phyloP scores from a whole-genome alignment of 2,797 vertebrate species.

The Pseudopleuronectes americanus region DNA sequence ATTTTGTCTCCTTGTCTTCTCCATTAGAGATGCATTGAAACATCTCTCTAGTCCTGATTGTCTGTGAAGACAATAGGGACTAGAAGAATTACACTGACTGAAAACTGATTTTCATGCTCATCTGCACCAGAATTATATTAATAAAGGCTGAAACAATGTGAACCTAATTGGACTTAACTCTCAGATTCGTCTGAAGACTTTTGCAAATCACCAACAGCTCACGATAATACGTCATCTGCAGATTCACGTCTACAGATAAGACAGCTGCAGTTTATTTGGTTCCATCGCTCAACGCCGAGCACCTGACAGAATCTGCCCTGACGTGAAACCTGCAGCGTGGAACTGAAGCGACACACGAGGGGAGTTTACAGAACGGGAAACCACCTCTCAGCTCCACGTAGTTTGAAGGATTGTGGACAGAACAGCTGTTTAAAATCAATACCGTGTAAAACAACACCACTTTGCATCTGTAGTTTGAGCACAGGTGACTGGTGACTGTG shows the following conservation, averaged over 20 bases:
- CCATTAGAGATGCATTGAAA: neutral
- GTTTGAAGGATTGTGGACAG: slow-evolving; percentile 14
- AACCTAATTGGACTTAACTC: too few species aligned
- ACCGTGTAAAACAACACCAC: slow-evolving; percentile 16
- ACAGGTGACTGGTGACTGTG: slow-evolving; percentile 11
- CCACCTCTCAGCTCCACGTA: slow-evolving; percentile 21
- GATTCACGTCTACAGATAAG: neutral
- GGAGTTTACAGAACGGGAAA: slow-evolving; percentile 57
- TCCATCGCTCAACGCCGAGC: neutral
- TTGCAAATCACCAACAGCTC: too few species aligned
- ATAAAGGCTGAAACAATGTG: neutral
- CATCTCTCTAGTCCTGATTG: too few species aligned
- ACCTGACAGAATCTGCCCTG: neutral
- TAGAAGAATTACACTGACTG: too few species aligned
- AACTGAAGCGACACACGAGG: slow-evolving; percentile 28
- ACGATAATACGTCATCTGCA: too few species aligned
- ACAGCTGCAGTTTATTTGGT: neutral
- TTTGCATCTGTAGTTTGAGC: too few species aligned
- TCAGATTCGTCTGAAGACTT: too few species aligned
- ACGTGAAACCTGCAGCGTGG: slow-evolving; percentile 27
- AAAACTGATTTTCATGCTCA: too few species aligned
- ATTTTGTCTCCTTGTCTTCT: too few species aligned
- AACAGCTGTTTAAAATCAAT: slow-evolving; percentile 12
- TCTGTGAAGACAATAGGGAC: neutral
- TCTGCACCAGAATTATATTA: too few species aligned